Conservation (phyloP, 2,888 invertebrate species). For the Eremobia ochroleuca region DNA sequence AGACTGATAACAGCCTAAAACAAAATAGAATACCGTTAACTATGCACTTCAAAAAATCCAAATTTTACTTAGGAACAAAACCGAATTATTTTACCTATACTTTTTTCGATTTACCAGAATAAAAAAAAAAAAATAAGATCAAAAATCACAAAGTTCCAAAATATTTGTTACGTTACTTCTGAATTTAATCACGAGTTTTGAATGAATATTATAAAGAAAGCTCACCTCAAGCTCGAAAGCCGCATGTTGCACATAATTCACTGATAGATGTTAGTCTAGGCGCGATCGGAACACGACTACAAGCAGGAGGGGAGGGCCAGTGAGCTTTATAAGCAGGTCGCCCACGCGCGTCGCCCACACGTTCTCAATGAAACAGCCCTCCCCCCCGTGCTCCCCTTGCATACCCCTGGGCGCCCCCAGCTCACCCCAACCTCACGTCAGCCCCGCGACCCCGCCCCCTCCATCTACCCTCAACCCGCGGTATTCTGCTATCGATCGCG, state of each 20-base stretch:
- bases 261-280: slow-evolving; percentile 74
- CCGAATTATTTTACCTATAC: not conserved
- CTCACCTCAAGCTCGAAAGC: slow-evolving; percentile 83
- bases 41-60: not conserved
- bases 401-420: slow-evolving; percentile 38
- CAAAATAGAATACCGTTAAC: slow-evolving; percentile 58
- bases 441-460: slow-evolving; percentile 69
- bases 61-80: not conserved
- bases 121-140: not conserved
- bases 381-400: slow-evolving; percentile 67
- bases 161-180: not conserved
- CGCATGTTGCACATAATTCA: slow-evolving; percentile 84
- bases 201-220: slow-evolving; percentile 45
- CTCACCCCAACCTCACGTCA: slow-evolving; percentile 64
- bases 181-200: slow-evolving; percentile 14
- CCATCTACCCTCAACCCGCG: slow-evolving; percentile 74
- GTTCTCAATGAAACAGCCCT: slow-evolving; percentile 92
- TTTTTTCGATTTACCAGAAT: not conserved
- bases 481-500: slow-evolving; percentile 87
- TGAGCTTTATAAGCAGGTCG: slow-evolving; percentile 87
- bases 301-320: slow-evolving; percentile 81
- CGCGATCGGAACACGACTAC: slow-evolving; percentile 84
- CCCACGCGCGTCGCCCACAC: slow-evolving; percentile 92
- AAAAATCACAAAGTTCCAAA: not conserved
- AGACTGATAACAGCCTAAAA: slow-evolving; percentile 83